phyloP scores from a whole-genome alignment of 2,888 invertebrate genomes.

The Papilio protenor region DNA sequence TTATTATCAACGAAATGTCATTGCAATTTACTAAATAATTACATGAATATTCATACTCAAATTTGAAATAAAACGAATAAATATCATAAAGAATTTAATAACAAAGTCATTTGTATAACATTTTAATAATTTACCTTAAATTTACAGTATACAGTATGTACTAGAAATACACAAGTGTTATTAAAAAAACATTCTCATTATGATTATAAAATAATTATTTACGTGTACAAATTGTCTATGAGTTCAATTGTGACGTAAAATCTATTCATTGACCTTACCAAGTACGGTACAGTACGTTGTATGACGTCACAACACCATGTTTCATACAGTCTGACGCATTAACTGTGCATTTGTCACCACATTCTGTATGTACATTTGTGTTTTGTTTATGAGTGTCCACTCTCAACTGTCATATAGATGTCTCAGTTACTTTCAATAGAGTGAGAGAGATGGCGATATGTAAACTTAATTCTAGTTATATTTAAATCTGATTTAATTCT shows the following conservation, averaged over 20 bases:
- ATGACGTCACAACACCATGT: conserved; percentile 17
- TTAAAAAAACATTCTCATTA: not conserved
- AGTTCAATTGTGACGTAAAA: not conserved
- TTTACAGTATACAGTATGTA: too few species aligned
- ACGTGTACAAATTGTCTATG: not conserved
- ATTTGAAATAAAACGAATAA: not conserved
- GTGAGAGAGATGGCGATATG: not conserved
- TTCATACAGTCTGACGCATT: conserved; percentile 23
- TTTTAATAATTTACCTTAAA: too few species aligned
- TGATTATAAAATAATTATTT: not conserved
- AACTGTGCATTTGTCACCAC: conserved; percentile 17
- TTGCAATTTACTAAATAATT: not conserved
- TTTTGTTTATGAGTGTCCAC: conserved; percentile 1
- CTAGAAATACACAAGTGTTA: not conserved
- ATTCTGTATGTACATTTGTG: conserved; percentile 4
- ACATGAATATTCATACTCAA: not conserved
- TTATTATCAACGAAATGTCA: not conserved
- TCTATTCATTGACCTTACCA: not conserved
- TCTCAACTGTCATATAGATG: not conserved
- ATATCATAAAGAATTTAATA: not conserved
- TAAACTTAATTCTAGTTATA: not conserved
- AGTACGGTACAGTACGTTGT: conserved; percentile 27
- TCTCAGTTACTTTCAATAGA: not conserved
- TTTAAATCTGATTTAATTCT: not conserved
- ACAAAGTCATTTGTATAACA: not conserved